Conservation (phyloP, 92 coral and sea anemone species). For the Diadumene lineata region DNA sequence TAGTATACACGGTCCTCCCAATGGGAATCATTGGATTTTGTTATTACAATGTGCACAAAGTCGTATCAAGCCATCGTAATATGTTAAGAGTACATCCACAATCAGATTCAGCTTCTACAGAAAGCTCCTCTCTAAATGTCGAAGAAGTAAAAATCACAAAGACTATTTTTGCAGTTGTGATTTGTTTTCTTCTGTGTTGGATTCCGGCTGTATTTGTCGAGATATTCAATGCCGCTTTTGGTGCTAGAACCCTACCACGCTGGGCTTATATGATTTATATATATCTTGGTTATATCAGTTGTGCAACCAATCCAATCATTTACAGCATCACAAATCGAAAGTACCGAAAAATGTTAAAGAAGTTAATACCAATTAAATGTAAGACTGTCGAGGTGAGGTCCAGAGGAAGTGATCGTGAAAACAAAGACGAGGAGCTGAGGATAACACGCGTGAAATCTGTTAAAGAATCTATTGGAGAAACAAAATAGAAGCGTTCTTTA, state of each 20-base stretch:
- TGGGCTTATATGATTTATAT: constrained; percentile 25
- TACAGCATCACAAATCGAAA: constrained; percentile 9
- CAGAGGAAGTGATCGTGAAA: neutral
- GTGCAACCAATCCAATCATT: constrained; percentile 21
- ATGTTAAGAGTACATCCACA: neutral
- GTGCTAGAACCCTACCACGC: constrained; percentile 17
- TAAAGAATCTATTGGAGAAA: neutral
- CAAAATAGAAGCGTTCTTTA: neutral
- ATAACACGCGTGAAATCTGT: neutral
- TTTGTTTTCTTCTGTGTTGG: constrained; percentile 57
- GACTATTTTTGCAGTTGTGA: constrained; percentile 51
- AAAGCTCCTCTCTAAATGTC: neutral
- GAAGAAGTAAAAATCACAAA: constrained; percentile 54
- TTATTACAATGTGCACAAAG: constrained; percentile 48
- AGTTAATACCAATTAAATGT: neutral
- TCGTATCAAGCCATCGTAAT: constrained; percentile 30
- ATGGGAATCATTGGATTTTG: constrained; percentile 31
- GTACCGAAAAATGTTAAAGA: constrained; percentile 1
- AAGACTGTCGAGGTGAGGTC: neutral
- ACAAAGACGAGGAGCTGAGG: neutral
- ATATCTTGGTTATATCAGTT: constrained; percentile 15
- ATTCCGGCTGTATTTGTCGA: constrained; percentile 56
- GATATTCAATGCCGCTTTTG: constrained; percentile 14
- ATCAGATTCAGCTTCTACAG: neutral
- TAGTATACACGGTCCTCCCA: constrained; percentile 39